Base-by-base conservation (phyloP, 37 sponge, comb jelly and placozoan species). In the Chondrosia reniformis region DNA sequence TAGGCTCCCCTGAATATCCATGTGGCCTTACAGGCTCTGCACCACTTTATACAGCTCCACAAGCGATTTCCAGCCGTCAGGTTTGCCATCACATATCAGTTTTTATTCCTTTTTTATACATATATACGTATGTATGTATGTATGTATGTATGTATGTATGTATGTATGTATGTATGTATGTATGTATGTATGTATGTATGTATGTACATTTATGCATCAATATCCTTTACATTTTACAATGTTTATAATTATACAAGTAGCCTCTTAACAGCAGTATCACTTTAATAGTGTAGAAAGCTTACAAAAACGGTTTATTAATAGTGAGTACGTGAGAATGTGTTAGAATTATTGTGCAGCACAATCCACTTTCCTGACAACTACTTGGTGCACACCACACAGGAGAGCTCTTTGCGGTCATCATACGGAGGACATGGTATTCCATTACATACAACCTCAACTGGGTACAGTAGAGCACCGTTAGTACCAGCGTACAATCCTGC, bases 21-120 rank as follows among this genome's bases (percentile, higher is more conserved):
- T 41, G 28, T 86, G 21, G 76, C 63, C 3, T 74, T 86, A 55
- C 49, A 82, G 55, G 80, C 87, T 72, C 59, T 91, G 40, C 80
- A 83, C 30, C 76, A 57, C 34, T 91, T n/a, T n/a, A n/a, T n/a
- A n/a, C n/a, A n/a, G n/a, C n/a, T 84, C 75, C 31, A 55, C 28
- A 2, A 32, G 0, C 19, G 38, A 41, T 39, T 34, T 38, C 28
- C 32, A n/a, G n/a, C n/a, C n/a, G n/a, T n/a, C n/a, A n/a, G n/a
- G n/a, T n/a, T n/a, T n/a, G n/a, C n/a, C n/a, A n/a, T n/a, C n/a
- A n/a, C n/a, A n/a, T n/a, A n/a, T n/a, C n/a, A n/a, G n/a, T n/a
- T n/a, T n/a, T n/a, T 21, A 45, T 21, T 19, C 49, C 49, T 43
- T 39, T 6, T 66, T 36, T 31, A 19, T 66, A 9, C 36, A 6